phyloP scores from a whole-genome alignment of 2,888 invertebrate species.

The Criorhina ranunculi region DNA sequence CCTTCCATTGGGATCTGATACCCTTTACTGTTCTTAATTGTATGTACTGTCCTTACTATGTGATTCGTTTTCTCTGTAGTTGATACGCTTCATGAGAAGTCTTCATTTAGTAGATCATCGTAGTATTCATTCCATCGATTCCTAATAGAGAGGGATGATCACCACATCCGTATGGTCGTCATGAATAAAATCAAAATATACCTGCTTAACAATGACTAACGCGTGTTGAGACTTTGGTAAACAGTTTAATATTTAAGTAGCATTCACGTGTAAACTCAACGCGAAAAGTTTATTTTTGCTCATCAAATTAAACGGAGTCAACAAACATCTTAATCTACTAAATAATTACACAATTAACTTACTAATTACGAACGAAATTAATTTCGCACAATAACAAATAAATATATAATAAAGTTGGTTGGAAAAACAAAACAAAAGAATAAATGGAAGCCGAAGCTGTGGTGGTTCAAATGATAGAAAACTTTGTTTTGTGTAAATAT shows the following conservation, averaged over 20 bases:
- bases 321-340: background rate
- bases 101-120: no score
- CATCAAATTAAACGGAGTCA: background rate
- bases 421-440: background rate
- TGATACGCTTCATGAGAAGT: no score
- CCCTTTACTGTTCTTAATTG: no score
- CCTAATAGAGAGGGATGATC: no score
- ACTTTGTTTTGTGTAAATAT: no score
- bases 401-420: background rate
- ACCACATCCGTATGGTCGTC: no score
- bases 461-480: no score
- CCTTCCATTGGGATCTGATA: no score
- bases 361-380: background rate
- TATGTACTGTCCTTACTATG: no score
- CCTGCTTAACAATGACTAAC: background rate
- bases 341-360: slow-evolving; percentile 5
- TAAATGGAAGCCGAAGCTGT: background rate
- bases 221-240: background rate
- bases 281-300: background rate
- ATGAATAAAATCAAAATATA: no score
- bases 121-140: no score
- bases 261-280: background rate
- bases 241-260: slow-evolving; percentile 6
- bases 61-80: no score
- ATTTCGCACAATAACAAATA: background rate